Evolutionary conservation across 2,888 invertebrate species (phyloP).

Genomic region (Esperia sulphurella): DNA sequence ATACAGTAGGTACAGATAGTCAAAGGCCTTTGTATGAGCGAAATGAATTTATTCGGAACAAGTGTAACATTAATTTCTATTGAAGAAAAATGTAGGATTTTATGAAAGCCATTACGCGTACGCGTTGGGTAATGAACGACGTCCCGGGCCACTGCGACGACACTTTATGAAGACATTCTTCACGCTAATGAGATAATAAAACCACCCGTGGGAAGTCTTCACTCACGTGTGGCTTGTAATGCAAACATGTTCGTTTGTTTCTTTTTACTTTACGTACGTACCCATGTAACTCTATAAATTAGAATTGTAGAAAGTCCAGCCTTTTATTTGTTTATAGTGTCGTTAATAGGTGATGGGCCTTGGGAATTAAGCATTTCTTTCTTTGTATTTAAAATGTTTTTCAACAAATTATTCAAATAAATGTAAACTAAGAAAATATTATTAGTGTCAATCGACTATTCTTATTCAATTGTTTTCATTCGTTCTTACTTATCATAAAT

Average conservation of each 20-base stretch:
- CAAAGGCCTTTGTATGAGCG: slow-evolving; percentile 12
- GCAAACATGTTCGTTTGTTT: background rate
- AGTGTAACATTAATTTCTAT: background rate
- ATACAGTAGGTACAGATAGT: background rate
- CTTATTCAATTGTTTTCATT: no score
- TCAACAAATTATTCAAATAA: no score
- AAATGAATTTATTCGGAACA: slow-evolving; percentile 24
- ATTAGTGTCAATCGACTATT: no score
- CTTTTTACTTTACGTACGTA: background rate
- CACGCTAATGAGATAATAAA: slow-evolving; percentile 70
- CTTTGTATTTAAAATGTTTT: no score
- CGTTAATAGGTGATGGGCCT: no score
- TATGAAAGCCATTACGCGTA: slow-evolving; percentile 57
- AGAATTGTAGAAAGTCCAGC: no score
- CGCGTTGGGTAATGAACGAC: slow-evolving; percentile 62
- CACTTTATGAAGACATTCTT: slow-evolving; percentile 71
- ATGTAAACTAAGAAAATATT: no score
- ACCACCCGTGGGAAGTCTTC: slow-evolving; percentile 50
- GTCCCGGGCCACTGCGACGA: slow-evolving; percentile 55
- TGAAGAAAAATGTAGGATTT: slow-evolving; percentile 44
- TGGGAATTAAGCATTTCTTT: no score
- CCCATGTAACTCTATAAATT: background rate
- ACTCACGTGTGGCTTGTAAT: slow-evolving; percentile 15
- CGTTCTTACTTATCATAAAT: no score
- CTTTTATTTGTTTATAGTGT: no score